A percentile compares a stretch with the other conserved stretches of the same genome.
Conservation (phyloP, 1,140 invertebrate species). For the Drosophila melanica region DNA sequence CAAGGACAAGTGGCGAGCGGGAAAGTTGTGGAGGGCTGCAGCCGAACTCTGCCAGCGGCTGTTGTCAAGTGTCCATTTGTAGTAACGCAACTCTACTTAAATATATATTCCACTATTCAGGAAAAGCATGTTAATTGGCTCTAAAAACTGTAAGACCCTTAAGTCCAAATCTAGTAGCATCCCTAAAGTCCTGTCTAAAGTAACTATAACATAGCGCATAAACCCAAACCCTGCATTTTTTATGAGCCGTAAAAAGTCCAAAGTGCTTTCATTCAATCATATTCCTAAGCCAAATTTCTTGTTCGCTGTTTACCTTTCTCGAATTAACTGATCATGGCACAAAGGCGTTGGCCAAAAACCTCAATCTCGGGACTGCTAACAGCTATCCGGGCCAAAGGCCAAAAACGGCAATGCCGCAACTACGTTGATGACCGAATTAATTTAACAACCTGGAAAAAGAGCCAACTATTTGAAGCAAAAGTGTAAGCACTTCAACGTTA, state of each 20-base stretch:
- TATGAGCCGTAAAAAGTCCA: constrained; percentile 15
- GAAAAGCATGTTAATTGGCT: constrained; percentile 24
- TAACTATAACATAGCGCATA: neutral
- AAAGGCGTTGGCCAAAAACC: constrained; percentile 47
- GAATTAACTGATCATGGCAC: constrained; percentile 75
- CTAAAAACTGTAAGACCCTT: constrained; percentile 16
- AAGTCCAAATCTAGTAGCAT: constrained; percentile 1
- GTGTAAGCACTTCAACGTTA: neutral
- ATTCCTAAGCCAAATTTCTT: constrained; percentile 43
- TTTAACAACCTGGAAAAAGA: constrained; percentile 38
- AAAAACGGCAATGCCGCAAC: constrained; percentile 7
- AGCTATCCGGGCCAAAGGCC: constrained; percentile 48
- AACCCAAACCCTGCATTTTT: neutral
- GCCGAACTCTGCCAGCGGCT: constrained; percentile 19
- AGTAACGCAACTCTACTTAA: constrained; percentile 30
- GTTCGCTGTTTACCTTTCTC: constrained; percentile 51
- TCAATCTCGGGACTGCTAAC: constrained; percentile 53
- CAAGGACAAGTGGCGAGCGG: constrained; percentile 1
- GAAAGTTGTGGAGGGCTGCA: too few relatives aligned
- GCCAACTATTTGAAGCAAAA: neutral
- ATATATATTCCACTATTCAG: constrained; percentile 23
- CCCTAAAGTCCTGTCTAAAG: neutral
- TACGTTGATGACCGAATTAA: constrained; percentile 76
- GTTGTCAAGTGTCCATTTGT: constrained; percentile 38
- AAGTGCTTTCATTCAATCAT: constrained; percentile 50